Conservation (phyloP, 1,140 invertebrate genomes). For the Drosophila micromelanica region DNA sequence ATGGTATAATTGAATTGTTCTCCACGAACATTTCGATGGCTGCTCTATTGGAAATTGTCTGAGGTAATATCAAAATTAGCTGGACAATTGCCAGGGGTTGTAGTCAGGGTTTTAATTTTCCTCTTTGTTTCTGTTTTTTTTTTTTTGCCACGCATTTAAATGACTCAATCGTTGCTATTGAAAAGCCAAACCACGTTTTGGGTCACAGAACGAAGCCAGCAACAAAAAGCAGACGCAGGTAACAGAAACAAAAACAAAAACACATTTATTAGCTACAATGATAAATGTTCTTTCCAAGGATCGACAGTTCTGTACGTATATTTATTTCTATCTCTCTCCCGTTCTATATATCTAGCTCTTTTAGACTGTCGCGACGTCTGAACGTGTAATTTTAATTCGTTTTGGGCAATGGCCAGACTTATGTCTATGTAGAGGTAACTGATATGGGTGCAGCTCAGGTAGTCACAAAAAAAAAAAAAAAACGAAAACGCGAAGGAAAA, state of each 20-base stretch:
- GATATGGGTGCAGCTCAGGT: conserved; percentile 77
- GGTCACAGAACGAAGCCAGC: conserved; percentile 17
- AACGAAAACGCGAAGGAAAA: neutral
- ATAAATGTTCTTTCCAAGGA: conserved; percentile 75
- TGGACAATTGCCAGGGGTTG: conserved; percentile 42
- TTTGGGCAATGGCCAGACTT: conserved; percentile 59
- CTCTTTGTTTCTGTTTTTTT: conserved; percentile 2
- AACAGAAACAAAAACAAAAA: conserved; percentile 69
- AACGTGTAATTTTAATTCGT: conserved; percentile 81
- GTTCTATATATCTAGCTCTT: conserved; percentile 9
- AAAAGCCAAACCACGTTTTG: conserved; percentile 47
- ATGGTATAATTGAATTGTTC: conserved; percentile 47
- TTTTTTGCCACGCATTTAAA: conserved; percentile 64
- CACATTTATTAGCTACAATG: conserved; percentile 80
- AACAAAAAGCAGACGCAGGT: conserved; percentile 49
- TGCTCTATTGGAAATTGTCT: conserved; percentile 43
- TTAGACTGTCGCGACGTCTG: conserved; percentile 42
- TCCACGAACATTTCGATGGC: conserved; percentile 7
- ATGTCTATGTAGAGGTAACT: conserved; percentile 46
- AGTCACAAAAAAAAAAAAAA: conserved; percentile 18
- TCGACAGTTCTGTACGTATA: conserved; percentile 32
- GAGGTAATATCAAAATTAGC: conserved; percentile 40
- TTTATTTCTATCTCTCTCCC: conserved; percentile 2
- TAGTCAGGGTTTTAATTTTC: conserved; percentile 9
- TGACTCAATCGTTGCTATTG: conserved; percentile 70